These are phyloP conservation scores for Callopanchax toddi DNA, from an alignment of 2,113 vertebrate genomes.

Conservation along the genomic window DNA sequence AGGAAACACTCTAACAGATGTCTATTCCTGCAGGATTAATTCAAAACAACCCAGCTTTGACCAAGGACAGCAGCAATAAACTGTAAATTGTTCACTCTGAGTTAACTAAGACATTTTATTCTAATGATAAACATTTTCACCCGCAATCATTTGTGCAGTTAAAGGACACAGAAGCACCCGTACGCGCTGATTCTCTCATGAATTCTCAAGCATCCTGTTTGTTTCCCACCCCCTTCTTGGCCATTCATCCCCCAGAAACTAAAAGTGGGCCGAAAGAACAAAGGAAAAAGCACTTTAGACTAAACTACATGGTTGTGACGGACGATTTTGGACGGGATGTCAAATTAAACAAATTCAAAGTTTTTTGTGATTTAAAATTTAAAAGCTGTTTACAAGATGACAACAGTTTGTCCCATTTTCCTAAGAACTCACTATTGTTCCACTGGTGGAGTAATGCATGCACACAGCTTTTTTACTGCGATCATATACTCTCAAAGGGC, in stretches of 20 bases:
- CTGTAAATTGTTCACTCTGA: slow-evolving; percentile 4
- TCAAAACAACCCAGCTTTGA: neutral
- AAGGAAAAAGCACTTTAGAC: slow-evolving; percentile 20
- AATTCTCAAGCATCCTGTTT: slow-evolving; percentile 1
- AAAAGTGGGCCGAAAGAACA: slow-evolving; percentile 16
- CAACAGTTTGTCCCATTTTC: neutral
- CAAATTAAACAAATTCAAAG: slow-evolving; percentile 5
- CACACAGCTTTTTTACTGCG: slow-evolving; percentile 17
- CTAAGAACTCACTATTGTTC: neutral
- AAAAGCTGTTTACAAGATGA: slow-evolving; percentile 9
- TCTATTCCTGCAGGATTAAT: neutral
- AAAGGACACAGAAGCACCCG: slow-evolving; percentile 4
- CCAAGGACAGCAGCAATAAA: neutral
- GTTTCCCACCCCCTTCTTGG: slow-evolving; percentile 2
- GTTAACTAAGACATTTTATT: neutral
- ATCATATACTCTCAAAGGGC: slow-evolving; percentile 67
- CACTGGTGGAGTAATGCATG: slow-evolving; percentile 18
- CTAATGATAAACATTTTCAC: slow-evolving; percentile 10
- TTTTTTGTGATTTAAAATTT: slow-evolving; percentile 4
- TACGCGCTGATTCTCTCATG: neutral
- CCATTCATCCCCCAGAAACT: slow-evolving; percentile 14
- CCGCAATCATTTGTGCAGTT: neutral
- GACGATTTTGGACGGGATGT: slow-evolving; percentile 22
- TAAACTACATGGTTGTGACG: slow-evolving; percentile 9
- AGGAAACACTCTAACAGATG: neutral